Evolutionary conservation across 2,888 invertebrate genomes (phyloP).

Genomic region (Dyspetes luteomarginatus): DNA sequence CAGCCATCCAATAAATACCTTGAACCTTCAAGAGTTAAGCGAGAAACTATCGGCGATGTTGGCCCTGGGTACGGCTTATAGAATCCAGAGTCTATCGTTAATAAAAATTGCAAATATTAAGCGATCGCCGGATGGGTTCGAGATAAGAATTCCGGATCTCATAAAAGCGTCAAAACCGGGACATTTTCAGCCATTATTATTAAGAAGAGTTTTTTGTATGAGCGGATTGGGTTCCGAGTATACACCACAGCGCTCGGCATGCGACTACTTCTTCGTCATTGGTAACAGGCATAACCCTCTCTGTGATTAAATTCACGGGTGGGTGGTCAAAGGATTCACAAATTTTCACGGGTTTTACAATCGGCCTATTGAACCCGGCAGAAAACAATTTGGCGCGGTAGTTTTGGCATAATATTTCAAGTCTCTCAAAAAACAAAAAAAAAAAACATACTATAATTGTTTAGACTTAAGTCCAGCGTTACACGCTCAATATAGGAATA

Average conservation of each 20-base stretch:
- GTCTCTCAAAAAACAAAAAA: constrained; percentile 2
- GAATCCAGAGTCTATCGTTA: constrained; percentile 52
- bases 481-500: too few relatives aligned
- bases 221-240: constrained; percentile 36
- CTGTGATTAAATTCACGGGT: constrained; percentile 50
- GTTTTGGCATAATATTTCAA: constrained; percentile 9
- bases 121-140: constrained; percentile 25
- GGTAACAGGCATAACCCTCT: constrained; percentile 41
- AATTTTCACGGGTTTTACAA: constrained; percentile 49
- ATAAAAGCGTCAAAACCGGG: constrained; percentile 51
- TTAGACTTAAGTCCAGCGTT: background rate
- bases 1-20: constrained; percentile 27
- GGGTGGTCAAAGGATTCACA: constrained; percentile 42
- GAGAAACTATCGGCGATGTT: constrained; percentile 52
- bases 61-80: constrained; percentile 46
- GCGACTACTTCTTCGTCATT: constrained; percentile 41
- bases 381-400: constrained; percentile 18
- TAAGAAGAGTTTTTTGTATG: constrained; percentile 25
- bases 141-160: constrained; percentile 49
- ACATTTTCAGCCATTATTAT: constrained; percentile 30
- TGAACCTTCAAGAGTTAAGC: constrained; percentile 49
- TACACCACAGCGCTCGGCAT: constrained; percentile 41
- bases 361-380: constrained; percentile 32
- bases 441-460: background rate
- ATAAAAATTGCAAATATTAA: constrained; percentile 43